Evolutionary conservation across 53 echinoderm and acorn worm species (phyloP), one percentile per base, ranked within the genome.

Genomic region (Echinometra lucunter): DNA sequence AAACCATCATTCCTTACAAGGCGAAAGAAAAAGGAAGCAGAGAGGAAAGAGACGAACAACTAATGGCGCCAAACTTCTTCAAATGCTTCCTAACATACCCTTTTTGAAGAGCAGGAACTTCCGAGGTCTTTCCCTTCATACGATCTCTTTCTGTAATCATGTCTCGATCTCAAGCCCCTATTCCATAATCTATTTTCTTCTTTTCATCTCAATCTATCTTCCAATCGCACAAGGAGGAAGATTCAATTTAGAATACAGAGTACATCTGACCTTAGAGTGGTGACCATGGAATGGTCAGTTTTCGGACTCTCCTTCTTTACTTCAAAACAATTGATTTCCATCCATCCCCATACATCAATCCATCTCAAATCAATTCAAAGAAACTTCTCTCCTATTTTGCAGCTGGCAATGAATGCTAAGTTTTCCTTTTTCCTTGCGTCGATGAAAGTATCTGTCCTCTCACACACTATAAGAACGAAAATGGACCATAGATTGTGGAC

Each of bases 71-170:
- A 85, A 47, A 45, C 27, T 9, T 49, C 49, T 85, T 45, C 45
- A 85, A 37, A 47, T 47, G 85, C 49, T 85, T 85, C 85, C 85
- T 45, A 15, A 45, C n/a, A 47, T 47, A 47, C 85, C 3, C 30
- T 85, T 85, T 47, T 53, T 85, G 47, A 85, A 85, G 85, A 85
- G 85, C 19, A 28, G 13, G 45, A 47, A 85, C 21, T 85, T 85
- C 85, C 85, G 85, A 85, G 49, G 49, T 44, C 81, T 44, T 81
- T 81, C 44, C 25, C 44, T 81, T 42, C 45, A 85, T 85, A 85
- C 85, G 85, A 85, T 83, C 49, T 1, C 37, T 38, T 8, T 34
- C 34, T 70, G 6, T 72, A 42, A 78, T 78, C 42, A 21, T 42
- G 78, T 78, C 42, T 78, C 42, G 1, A 38, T 78, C 78, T 78